Evolutionary conservation across 1,140 invertebrate genomes (phyloP).

Genomic region (Polypedilum vanderplanki): DNA sequence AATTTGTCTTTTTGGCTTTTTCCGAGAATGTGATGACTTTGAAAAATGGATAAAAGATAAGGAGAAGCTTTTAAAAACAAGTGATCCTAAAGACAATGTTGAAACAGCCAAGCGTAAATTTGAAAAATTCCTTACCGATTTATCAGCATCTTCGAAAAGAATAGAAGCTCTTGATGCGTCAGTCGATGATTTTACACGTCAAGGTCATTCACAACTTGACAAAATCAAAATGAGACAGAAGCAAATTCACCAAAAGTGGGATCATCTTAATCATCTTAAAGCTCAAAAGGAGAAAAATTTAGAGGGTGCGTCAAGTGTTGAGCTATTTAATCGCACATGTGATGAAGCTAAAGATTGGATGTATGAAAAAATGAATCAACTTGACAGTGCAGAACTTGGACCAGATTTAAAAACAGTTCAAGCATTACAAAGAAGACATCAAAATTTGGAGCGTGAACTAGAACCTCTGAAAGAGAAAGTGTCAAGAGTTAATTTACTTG

Average conservation of each 20-base stretch:
- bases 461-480: conserved; percentile 87
- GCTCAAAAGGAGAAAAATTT: conserved; percentile 84
- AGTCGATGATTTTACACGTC: conserved; percentile 76
- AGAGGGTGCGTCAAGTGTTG: conserved; percentile 88
- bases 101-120: conserved; percentile 91
- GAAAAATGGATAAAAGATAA: conserved; percentile 97
- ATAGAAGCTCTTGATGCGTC: conserved; percentile 82
- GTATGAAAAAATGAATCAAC: conserved; percentile 80
- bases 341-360: conserved; percentile 92
- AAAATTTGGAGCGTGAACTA: conserved; percentile 82
- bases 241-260: conserved; percentile 83
- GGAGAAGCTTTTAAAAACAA: conserved; percentile 76
- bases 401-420: conserved; percentile 86
- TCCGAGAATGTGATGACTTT: conserved; percentile 96
- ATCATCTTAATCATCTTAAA: conserved; percentile 80
- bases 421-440: conserved; percentile 79
- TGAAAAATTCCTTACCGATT: conserved; percentile 92
- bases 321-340: conserved; percentile 88
- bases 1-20: conserved; percentile 88
- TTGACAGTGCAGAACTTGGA: conserved; percentile 70
- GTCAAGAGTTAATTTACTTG: conserved; percentile 68
- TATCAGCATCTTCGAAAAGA: conserved; percentile 84
- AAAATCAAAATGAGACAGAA: conserved; percentile 73
- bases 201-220: conserved; percentile 82
- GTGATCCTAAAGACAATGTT: conserved; percentile 83